Evolutionary conservation across 2,113 vertebrate species (phyloP), one percentile per base, ranked within the genome.

Genomic region (Salminus brasiliensis): DNA sequence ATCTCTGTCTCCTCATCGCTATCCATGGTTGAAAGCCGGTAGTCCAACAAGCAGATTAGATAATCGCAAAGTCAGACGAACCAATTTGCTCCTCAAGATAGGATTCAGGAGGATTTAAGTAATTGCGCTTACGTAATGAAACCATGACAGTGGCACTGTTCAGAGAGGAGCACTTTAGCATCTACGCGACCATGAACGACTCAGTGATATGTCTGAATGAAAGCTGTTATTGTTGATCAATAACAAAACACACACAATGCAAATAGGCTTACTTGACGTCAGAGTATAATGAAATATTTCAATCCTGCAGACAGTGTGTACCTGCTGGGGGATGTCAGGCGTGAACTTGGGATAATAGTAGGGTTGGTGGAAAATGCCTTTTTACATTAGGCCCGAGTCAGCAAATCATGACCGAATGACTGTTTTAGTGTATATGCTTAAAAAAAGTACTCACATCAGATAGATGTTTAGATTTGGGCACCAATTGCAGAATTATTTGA

Each of bases 31-130:
- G 79, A 67, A 72, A 71, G 67, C 66, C 13, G 53, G 71, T 59
- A 71, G 34, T 78, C 53, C 69, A 71, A 47, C 43, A 72, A 74
- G 55, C 45, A 76, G 69, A 79, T 78, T 75, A 78, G 62, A 32
- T 76, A 77, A 71, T 74, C 49, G 52, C 62, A 78, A 57, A 72
- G 72, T 77, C 78, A 79, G 79, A 68, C 63, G 67, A 74, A 70
- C 78, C 49, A 52, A 25, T 69, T 84, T 66, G 36, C 39, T n/a
- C 23, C 45, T 45, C 49, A 59, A 79, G 83, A 79, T 76, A 57
- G 62, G 62, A 77, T 68, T 70, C 60, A 47, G 23, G 59, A 16
- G 70, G 83, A 79, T 86, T 82, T 86, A 83, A 73, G 59, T 62
- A 67, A 18, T 39, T n/a, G 41, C 6, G 30, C 67, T 85, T 85